These are phyloP conservation scores for Drosophila biarmipes DNA, from an alignment of 1,140 invertebrate species.

Conservation along the genomic window DNA sequence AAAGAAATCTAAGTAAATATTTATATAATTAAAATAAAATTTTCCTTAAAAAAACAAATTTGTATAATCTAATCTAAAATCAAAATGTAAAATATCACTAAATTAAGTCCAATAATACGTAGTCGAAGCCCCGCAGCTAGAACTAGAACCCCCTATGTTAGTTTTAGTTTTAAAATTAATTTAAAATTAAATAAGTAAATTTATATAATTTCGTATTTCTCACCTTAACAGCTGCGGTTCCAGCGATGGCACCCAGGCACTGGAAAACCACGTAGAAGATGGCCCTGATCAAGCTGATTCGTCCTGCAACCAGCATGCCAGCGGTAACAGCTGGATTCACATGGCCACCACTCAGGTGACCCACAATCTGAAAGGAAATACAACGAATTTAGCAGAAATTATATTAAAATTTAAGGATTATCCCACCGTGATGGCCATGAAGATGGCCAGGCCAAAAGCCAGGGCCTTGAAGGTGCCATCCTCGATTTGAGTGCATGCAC, in stretches of 20 bases:
- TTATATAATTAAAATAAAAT: no score
- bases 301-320: conserved; percentile 91
- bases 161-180: no score
- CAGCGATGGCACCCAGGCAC: conserved; percentile 93
- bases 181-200: no score
- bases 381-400: not conserved
- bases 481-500: conserved; percentile 86
- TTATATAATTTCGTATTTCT: conserved; percentile 12
- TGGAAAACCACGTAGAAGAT: conserved; percentile 93
- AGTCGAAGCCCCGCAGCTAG: no score
- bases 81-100: no score
- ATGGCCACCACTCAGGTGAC: conserved; percentile 95
- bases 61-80: no score
- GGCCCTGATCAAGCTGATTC: conserved; percentile 90
- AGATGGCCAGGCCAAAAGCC: conserved; percentile 94
- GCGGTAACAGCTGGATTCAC: conserved; percentile 96
- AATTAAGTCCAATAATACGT: no score
- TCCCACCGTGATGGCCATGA: conserved; percentile 89
- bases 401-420: not conserved
- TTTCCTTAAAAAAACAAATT: no score
- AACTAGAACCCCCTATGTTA: no score
- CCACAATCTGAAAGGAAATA: conserved; percentile 87
- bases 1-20: not conserved
- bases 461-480: conserved; percentile 92
- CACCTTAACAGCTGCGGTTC: conserved; percentile 88